Evolutionary conservation across 2,888 invertebrate species (phyloP).

Genomic region (Cremastinae sp.): DNA sequence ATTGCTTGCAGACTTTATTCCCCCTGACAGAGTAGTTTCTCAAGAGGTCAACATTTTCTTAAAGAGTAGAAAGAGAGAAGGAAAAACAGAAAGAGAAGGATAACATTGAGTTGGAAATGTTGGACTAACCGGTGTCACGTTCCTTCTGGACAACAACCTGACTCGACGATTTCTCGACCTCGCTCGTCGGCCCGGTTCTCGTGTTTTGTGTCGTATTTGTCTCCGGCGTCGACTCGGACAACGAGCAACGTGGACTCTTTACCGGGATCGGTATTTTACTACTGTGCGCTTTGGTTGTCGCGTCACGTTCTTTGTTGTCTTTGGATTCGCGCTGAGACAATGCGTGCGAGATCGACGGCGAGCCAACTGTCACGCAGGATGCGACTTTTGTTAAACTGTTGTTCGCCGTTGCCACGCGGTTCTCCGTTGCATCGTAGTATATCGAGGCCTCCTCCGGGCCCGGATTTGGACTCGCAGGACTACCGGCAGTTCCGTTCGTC

Average conservation of each 20-base stretch:
- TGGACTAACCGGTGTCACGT: slow-evolving; percentile 75
- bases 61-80: slow-evolving; percentile 18
- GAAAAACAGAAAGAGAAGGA: slow-evolving; percentile 40
- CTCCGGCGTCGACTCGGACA: slow-evolving; percentile 77
- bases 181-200: slow-evolving; percentile 72
- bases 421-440: slow-evolving; percentile 91
- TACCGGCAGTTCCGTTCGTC: slow-evolving; percentile 77
- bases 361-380: slow-evolving; percentile 66
- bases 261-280: slow-evolving; percentile 86
- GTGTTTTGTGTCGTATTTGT: slow-evolving; percentile 72
- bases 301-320: slow-evolving; percentile 68
- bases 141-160: slow-evolving; percentile 70
- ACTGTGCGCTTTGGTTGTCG: slow-evolving; percentile 78
- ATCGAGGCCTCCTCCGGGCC: slow-evolving; percentile 88
- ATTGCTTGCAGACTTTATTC: slow-evolving; percentile 48
- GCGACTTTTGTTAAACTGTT: slow-evolving; percentile 71
- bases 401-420: slow-evolving; percentile 78
- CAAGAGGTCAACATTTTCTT: slow-evolving; percentile 21
- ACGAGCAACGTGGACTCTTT: slow-evolving; percentile 77
- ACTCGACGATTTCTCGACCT: slow-evolving; percentile 70
- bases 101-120: slow-evolving; percentile 53
- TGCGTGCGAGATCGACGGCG: slow-evolving; percentile 68
- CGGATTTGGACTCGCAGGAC: slow-evolving; percentile 81
- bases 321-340: slow-evolving; percentile 72
- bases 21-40: slow-evolving; percentile 38